phyloP scores from a whole-genome alignment of 2,113 vertebrate species.

The Cephalopholis sonnerati region DNA sequence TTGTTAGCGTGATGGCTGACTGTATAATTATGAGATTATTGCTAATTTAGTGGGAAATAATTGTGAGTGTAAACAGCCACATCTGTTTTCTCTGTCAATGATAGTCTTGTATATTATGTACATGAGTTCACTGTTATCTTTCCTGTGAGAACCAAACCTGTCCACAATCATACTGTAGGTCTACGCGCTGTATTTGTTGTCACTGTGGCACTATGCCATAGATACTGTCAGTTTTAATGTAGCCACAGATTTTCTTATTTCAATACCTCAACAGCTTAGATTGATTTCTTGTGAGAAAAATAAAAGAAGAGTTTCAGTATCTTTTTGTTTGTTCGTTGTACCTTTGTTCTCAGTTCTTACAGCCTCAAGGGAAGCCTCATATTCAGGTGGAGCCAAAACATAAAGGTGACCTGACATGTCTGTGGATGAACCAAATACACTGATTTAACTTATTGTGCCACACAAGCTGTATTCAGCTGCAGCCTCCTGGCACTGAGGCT shows the following conservation, averaged over 20 bases:
- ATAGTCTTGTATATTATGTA: constrained; percentile 42
- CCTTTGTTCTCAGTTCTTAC: not conserved
- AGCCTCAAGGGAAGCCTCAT: not conserved
- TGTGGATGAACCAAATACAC: not conserved
- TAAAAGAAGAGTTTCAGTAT: constrained; percentile 85
- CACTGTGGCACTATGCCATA: not conserved
- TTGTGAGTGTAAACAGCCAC: not conserved
- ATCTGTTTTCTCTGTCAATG: constrained; percentile 16
- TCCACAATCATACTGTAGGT: constrained; percentile 14
- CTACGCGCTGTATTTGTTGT: not conserved
- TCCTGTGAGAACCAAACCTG: constrained; percentile 1
- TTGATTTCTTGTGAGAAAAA: constrained; percentile 72
- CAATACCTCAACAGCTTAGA: constrained; percentile 21
- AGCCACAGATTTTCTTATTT: constrained; percentile 32
- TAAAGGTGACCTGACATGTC: not conserved
- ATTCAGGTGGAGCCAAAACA: not conserved
- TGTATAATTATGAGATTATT: constrained; percentile 26
- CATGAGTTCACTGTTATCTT: not conserved
- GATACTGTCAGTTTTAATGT: constrained; percentile 10
- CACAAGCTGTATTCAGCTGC: not conserved
- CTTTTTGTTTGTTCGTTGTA: constrained; percentile 18
- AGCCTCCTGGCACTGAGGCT: not conserved
- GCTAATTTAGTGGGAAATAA: not conserved
- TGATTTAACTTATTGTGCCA: not conserved
- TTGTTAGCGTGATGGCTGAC: constrained; percentile 34